Evolutionary conservation across 2,113 vertebrate species (phyloP).

Genomic region (Misgurnus anguillicaudatus): DNA sequence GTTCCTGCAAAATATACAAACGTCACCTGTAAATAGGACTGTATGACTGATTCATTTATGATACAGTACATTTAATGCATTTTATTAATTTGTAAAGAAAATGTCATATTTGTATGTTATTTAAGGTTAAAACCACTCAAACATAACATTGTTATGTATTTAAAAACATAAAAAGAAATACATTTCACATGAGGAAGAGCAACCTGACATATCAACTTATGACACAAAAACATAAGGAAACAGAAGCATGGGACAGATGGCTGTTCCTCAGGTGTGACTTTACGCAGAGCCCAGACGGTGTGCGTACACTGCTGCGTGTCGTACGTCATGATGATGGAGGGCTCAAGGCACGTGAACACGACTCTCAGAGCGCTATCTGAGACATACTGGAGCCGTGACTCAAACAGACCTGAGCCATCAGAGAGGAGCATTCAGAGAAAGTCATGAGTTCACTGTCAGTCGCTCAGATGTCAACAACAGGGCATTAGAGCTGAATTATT

Average conservation of each 20-base stretch:
- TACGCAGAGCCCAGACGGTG: constrained; percentile 88
- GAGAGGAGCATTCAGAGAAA: background rate
- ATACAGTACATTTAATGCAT: no score
- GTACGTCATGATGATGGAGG: constrained; percentile 91
- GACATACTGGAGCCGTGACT: constrained; percentile 86
- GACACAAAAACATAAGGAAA: background rate
- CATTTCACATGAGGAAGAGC: no score
- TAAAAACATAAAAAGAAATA: no score
- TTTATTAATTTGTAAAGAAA: no score
- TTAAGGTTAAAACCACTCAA: no score
- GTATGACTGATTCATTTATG: background rate
- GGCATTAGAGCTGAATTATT: no score
- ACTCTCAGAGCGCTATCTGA: constrained; percentile 85
- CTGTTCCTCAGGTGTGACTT: constrained; percentile 86
- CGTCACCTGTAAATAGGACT: background rate
- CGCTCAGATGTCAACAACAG: no score
- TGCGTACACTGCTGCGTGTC: constrained; percentile 87
- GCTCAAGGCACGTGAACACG: constrained; percentile 83
- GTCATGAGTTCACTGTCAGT: no score
- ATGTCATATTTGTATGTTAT: no score
- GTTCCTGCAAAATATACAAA: constrained; percentile 75
- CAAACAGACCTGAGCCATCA: constrained; percentile 76
- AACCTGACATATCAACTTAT: background rate
- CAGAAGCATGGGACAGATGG: background rate
- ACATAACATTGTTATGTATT: no score